Conservation (phyloP, 30 jellyfish, hydroid and myxozoan species). For the Pelagia noctiluca region DNA sequence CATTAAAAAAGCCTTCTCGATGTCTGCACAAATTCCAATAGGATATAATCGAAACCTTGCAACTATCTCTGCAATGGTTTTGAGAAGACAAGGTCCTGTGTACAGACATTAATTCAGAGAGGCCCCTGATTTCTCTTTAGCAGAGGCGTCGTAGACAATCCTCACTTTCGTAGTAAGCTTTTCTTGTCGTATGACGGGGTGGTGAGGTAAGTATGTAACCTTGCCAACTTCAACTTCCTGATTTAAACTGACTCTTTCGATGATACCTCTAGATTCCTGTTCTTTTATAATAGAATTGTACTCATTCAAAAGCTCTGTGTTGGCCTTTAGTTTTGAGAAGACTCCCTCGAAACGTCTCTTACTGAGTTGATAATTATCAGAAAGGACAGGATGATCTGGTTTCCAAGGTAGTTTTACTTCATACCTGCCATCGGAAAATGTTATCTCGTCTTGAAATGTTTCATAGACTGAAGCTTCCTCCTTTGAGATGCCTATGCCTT, state of each 20-base stretch:
- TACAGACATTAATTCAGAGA: conserved; percentile 17
- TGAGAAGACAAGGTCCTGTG: conserved; percentile 18
- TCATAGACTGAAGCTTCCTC: conserved; percentile 37
- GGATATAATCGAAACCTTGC: neutral
- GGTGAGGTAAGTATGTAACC: conserved; percentile 55
- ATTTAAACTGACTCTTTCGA: conserved; percentile 24
- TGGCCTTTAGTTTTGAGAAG: neutral
- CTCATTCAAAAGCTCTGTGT: neutral
- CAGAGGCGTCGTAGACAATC: conserved; percentile 61
- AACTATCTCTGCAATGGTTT: neutral
- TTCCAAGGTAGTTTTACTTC: conserved; percentile 53
- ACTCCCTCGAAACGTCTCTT: neutral
- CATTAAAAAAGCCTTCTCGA: neutral
- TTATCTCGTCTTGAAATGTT: neutral
- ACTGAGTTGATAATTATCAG: conserved; percentile 25
- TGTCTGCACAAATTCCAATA: conserved; percentile 6
- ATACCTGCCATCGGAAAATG: conserved; percentile 29
- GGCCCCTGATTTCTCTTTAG: conserved; percentile 3
- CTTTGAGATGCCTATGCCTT: neutral
- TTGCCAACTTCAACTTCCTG: conserved; percentile 12
- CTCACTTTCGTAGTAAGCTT: conserved; percentile 33
- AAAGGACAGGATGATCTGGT: conserved; percentile 9
- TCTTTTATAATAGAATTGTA: neutral
- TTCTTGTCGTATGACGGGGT: conserved; percentile 28
- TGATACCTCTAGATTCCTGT: conserved; percentile 8